Conservation (phyloP, 2,888 invertebrate genomes). For the Conistra vaccinii region DNA sequence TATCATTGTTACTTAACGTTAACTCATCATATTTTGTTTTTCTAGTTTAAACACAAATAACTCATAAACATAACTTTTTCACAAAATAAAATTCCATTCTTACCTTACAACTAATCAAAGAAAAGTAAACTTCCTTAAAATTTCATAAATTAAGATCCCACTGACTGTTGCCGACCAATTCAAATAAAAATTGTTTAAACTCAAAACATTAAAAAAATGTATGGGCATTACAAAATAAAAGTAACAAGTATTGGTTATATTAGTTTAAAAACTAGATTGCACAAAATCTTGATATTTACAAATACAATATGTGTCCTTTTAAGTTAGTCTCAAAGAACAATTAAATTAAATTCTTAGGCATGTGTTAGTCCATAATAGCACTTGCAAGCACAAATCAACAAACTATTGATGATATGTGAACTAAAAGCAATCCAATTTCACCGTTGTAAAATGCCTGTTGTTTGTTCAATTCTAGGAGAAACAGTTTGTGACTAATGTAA, state of each 20-base stretch:
- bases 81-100: conserved; percentile 61
- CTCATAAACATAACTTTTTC: conserved; percentile 29
- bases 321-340: conserved; percentile 19
- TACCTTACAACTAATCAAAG: conserved; percentile 40
- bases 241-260: conserved; percentile 39
- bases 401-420: conserved; percentile 14
- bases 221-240: conserved; percentile 44
- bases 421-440: conserved; percentile 8
- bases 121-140: conserved; percentile 24
- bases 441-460: not conserved
- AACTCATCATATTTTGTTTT: conserved; percentile 30
- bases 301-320: conserved; percentile 34
- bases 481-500: not conserved
- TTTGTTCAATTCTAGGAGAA: conserved; percentile 22
- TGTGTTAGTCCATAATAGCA: conserved; percentile 21
- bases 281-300: conserved; percentile 63
- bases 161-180: conserved; percentile 33
- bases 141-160: conserved; percentile 47
- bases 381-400: conserved; percentile 6
- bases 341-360: conserved; percentile 15
- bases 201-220: conserved; percentile 17
- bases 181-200: conserved; percentile 20
- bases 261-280: conserved; percentile 63
- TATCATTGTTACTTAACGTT: conserved; percentile 31
- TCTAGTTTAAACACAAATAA: conserved; percentile 34